A percentile compares a stretch with the other conserved stretches of the same genome.
Evolutionary conservation across 1,140 invertebrate species (phyloP).

Genomic region (Achatina immaculata): DNA sequence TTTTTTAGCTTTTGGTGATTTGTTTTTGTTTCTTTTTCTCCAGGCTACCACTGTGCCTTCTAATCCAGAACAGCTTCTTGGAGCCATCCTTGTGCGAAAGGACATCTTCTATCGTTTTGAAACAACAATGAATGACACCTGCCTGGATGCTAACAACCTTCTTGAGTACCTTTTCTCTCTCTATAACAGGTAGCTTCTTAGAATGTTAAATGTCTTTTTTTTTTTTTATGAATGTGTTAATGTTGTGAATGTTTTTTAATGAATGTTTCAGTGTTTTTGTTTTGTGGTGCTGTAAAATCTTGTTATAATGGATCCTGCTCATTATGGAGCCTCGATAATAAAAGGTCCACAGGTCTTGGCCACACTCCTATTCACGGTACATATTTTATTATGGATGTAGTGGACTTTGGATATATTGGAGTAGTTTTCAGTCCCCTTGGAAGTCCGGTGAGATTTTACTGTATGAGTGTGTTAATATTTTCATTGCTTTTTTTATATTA

Average conservation of each 20-base stretch:
- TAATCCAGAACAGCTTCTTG: slow-evolving; percentile 36
- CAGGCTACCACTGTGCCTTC: slow-evolving; percentile 35
- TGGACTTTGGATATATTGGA: too few species aligned
- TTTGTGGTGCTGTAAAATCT: too few species aligned
- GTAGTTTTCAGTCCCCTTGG: too few species aligned
- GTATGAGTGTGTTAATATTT: too few species aligned
- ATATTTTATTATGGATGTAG: too few species aligned
- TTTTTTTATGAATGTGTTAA: background rate
- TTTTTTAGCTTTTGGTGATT: background rate
- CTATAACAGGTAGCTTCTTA: slow-evolving; percentile 28
- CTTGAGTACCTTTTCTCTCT: slow-evolving; percentile 38
- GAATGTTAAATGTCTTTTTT: background rate
- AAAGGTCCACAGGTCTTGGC: too few species aligned
- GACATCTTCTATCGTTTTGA: slow-evolving; percentile 40
- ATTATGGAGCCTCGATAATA: too few species aligned
- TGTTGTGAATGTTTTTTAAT: background rate
- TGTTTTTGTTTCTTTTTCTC: background rate
- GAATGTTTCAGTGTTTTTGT: background rate
- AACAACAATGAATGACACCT: slow-evolving; percentile 36
- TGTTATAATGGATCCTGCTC: too few species aligned
- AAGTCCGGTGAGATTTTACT: too few species aligned
- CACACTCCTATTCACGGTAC: too few species aligned
- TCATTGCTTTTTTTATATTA: too few species aligned
- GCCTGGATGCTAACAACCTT: slow-evolving; percentile 35
- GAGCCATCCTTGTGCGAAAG: slow-evolving; percentile 30